Percentiles rank a stretch among this genome's conserved stretches.
Evolutionary conservation across 2,113 vertebrate species (phyloP).

Genomic region (Limnothrissa miodon): DNA sequence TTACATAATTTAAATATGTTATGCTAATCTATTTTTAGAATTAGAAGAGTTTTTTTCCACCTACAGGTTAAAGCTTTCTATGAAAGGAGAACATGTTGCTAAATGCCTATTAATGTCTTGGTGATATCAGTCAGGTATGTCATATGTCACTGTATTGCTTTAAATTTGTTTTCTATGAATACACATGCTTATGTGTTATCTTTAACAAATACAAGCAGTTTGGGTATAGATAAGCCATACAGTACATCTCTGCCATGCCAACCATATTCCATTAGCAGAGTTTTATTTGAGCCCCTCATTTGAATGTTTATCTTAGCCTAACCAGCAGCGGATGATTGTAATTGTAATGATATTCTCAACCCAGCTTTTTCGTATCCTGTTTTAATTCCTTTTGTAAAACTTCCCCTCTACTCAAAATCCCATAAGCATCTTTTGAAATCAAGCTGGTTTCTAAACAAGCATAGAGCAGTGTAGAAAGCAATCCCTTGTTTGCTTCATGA

Average conservation of each 20-base stretch:
- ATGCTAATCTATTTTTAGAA: background rate
- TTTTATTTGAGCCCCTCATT: slow-evolving; percentile 27
- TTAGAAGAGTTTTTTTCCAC: background rate
- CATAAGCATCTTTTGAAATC: slow-evolving; percentile 42
- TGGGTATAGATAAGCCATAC: background rate
- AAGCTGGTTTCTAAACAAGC: slow-evolving; percentile 31
- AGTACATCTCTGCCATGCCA: background rate
- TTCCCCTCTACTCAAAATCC: slow-evolving; percentile 34
- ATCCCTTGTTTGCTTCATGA: slow-evolving; percentile 39
- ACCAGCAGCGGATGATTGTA: slow-evolving; percentile 23
- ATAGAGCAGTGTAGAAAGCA: slow-evolving; percentile 25
- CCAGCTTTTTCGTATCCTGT: slow-evolving; percentile 46
- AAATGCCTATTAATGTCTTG: no score
- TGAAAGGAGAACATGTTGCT: background rate
- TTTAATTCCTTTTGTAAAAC: slow-evolving; percentile 44
- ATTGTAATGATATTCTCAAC: slow-evolving; percentile 19
- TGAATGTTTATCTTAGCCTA: slow-evolving; percentile 38
- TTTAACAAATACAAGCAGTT: background rate
- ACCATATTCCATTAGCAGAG: background rate
- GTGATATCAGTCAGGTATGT: background rate
- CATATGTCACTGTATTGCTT: no score
- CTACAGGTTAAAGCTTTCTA: background rate
- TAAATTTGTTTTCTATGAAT: background rate
- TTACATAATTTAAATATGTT: background rate
- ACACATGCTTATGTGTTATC: background rate